phyloP scores from a whole-genome alignment of 2,113 vertebrate genomes.

The Notechis scutatus region DNA sequence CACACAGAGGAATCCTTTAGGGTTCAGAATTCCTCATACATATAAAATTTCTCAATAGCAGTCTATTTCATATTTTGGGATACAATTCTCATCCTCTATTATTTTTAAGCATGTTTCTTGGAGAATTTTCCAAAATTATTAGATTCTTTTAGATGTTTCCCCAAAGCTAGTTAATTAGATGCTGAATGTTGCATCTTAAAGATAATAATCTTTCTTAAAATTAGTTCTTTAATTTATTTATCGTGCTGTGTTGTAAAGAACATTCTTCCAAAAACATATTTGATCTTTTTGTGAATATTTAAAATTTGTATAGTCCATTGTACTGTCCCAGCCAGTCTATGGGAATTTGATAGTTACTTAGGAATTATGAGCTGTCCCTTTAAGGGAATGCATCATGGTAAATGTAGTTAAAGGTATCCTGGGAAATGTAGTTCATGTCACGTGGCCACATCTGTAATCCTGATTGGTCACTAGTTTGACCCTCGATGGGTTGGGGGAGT shows the following conservation, averaged over 20 bases:
- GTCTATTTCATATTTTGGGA: not conserved
- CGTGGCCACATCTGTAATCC: too few species aligned
- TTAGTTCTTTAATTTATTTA: not conserved
- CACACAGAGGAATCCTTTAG: not conserved
- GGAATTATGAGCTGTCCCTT: too few species aligned
- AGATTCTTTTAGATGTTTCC: not conserved
- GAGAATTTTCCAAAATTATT: not conserved
- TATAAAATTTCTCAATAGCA: not conserved
- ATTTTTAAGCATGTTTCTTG: not conserved
- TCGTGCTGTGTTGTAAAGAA: not conserved
- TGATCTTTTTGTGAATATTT: not conserved
- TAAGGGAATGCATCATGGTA: too few species aligned
- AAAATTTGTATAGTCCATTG: not conserved
- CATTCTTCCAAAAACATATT: not conserved
- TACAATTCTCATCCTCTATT: not conserved
- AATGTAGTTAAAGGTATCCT: too few species aligned
- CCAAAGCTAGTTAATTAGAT: not conserved
- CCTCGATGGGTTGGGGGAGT: too few species aligned
- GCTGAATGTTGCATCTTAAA: not conserved
- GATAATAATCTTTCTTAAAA: not conserved
- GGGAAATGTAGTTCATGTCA: too few species aligned
- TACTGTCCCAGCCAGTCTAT: too few species aligned
- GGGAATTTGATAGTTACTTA: too few species aligned
- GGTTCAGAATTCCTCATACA: not conserved
- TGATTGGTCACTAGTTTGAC: too few species aligned